phyloP scores from a whole-genome alignment of 2,888 invertebrate genomes.

The Graphium colonna region DNA sequence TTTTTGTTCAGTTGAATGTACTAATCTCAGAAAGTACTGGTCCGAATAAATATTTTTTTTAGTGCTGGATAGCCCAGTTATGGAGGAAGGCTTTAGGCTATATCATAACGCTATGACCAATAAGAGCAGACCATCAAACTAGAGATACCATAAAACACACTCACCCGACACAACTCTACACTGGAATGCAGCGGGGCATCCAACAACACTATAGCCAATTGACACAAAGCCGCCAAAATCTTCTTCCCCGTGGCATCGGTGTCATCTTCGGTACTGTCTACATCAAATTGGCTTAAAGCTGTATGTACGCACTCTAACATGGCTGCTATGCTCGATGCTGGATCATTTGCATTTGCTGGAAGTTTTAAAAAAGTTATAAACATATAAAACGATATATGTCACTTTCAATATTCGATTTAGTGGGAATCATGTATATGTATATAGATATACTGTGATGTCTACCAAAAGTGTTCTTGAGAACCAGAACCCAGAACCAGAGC shows the following conservation, averaged over 20 bases:
- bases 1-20: no score
- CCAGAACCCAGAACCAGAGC: no score
- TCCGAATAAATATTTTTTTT: no score
- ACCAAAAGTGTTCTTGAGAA: no score
- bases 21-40: no score
- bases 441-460: no score
- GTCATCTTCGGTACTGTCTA: constrained; percentile 45
- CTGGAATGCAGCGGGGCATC: constrained; percentile 44
- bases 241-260: constrained; percentile 43
- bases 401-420: no score
- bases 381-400: background rate
- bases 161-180: constrained; percentile 43
- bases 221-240: constrained; percentile 37
- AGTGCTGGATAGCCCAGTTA: no score
- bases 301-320: constrained; percentile 47
- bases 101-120: no score
- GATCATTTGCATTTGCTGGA: background rate
- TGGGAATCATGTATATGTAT: no score
- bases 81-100: no score
- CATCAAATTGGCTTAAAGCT: constrained; percentile 42
- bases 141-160: constrained; percentile 24
- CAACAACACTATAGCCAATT: constrained; percentile 43
- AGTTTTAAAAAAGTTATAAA: background rate
- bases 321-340: constrained; percentile 43
- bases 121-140: no score